These are phyloP conservation scores for Arenaria interpres DNA, from an alignment of 2,113 vertebrate genomes.

Conservation along the genomic window DNA sequence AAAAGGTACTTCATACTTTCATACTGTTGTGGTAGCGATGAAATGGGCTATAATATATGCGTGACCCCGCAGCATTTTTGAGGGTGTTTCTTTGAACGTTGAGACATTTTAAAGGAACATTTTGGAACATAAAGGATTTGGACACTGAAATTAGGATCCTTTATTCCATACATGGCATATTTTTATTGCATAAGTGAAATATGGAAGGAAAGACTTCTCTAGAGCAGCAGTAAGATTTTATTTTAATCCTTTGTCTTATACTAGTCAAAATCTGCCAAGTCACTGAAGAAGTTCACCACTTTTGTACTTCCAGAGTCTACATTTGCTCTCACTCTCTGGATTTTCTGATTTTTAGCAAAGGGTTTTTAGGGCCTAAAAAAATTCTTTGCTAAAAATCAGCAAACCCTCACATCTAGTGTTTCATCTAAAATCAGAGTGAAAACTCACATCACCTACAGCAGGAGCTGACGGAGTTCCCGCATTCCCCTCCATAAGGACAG, in stretches of 20 bases:
- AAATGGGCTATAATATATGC: background rate
- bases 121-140: background rate
- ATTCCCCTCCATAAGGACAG: background rate
- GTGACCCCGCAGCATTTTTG: background rate
- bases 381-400: background rate
- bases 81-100: background rate
- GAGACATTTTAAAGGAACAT: background rate
- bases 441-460: background rate
- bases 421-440: background rate
- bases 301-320: background rate
- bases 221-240: background rate
- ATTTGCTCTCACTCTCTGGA: background rate
- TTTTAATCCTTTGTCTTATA: background rate
- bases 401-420: background rate
- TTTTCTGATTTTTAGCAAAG: background rate
- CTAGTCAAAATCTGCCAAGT: background rate
- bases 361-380: background rate
- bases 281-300: background rate
- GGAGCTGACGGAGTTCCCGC: background rate
- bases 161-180: background rate
- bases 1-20: background rate
- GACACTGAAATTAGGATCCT: background rate
- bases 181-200: background rate
- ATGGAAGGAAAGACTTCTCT: background rate
- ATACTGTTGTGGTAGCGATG: background rate